Base-by-base conservation (phyloP, 2,888 invertebrate genomes). In the Syrista parreyssii region DNA sequence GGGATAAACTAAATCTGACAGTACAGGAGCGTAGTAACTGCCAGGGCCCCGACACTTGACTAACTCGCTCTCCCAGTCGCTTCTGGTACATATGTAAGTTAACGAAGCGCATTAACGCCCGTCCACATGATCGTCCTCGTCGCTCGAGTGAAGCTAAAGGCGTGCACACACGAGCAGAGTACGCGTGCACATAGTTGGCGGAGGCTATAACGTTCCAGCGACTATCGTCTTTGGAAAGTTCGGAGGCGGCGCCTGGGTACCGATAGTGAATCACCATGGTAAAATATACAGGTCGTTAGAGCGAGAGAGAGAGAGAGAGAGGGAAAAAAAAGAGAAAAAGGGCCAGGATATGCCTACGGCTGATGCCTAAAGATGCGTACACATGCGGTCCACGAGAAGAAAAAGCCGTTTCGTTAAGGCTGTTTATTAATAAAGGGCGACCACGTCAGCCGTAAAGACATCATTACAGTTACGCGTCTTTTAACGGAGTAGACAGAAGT, bases 131-230 rank as follows among this genome's bases (percentile, higher is more conserved):
- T 55, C 55, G 9, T 55, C 55, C 55, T 55, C 55, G 23, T 55
- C 23, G 23, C 6, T 55, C 55, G 55, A 55, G 55, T 23, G 55
- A 55, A 9, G 3, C 55, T 55, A 55, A 55, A 55, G 55, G 55
- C 55, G 23, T 55, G 55, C 55, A 55, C 55, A 55, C 55, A 0
- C 88, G 68, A 9, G 92, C 92, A 78, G 92, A 90, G 31, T 84
- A 85, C 82, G 92, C 92, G 78, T 92, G 92, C 77, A 92, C 84
- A 84, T 92, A 92, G 84, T 91, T 92, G 0, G 88, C 87, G 11
- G 91, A 88, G 81, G 90, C 87, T 82, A 91, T 92, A 23, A 55
- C 55, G 55, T 55, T 55, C 55, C 55, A 15, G 55, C 55, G 55
- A 55, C 55, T 55, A 55, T 35, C 92, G 89, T 11, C 88, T 90